Percentiles rank a stretch among this genome's conserved stretches.
These are phyloP conservation scores for Tamias sibiricus DNA, from an alignment of 2,113 vertebrate species.

Conservation along the genomic window DNA sequence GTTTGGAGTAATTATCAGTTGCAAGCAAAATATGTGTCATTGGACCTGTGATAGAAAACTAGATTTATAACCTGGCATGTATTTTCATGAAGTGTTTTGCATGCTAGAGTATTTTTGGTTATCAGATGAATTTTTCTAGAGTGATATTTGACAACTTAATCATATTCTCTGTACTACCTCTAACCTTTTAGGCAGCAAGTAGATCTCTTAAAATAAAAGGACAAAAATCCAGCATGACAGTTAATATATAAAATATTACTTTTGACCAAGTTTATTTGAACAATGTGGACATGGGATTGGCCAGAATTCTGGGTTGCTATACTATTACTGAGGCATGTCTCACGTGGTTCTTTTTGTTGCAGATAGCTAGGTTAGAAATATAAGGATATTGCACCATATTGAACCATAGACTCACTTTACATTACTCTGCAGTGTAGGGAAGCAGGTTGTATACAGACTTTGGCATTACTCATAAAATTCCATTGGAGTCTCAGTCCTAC, in stretches of 20 bases:
- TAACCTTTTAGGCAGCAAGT: not conserved
- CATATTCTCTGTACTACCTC: not conserved
- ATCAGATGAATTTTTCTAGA: not conserved
- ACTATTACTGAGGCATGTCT: not conserved
- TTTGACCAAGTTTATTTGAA: not conserved
- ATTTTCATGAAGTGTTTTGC: not conserved
- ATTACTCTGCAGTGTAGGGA: not conserved
- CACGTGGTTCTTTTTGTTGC: not conserved
- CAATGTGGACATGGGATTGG: not conserved
- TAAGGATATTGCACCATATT: not conserved
- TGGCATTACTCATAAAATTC: not conserved
- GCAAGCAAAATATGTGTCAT: not conserved
- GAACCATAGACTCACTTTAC: not conserved
- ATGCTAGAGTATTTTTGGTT: not conserved
- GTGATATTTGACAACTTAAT: not conserved
- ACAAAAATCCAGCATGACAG: not conserved
- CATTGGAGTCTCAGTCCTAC: not conserved
- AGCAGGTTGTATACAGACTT: not conserved
- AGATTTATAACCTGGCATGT: not conserved
- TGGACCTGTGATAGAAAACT: not conserved
- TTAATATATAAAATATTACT: not conserved
- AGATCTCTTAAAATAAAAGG: not conserved
- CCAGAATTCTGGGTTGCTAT: not conserved
- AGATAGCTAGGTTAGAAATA: not conserved
- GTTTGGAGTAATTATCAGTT: not conserved